Evolutionary conservation across 2,888 invertebrate genomes (phyloP), one percentile per base, ranked within the genome.

Genomic region (Nemoura dubitans): DNA sequence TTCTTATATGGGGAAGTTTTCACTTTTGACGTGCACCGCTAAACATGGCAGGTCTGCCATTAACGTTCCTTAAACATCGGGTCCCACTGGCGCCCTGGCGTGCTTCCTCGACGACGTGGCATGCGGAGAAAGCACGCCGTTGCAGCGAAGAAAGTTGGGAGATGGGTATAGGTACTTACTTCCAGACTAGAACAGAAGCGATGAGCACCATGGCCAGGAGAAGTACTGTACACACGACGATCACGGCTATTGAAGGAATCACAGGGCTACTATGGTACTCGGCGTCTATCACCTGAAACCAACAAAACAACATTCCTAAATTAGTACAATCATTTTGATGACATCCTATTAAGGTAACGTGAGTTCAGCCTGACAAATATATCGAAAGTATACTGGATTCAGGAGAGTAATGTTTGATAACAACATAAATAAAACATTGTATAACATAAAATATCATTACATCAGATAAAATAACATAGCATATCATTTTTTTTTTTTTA

Each of bases 221-320:
- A 88, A 96, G 94, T 90, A 96, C 94, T 90, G 96, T 96, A 92
- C 96, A 96, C 89, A 96, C 94, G 89, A 95, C 96, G 92, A 97
- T 96, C 92, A 96, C 95, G 90, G 96, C 96, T 89, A 96, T 95
- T 89, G 96, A 96, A 92, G 96, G 96, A 90, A 97, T 93, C 89
- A 96, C 96, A 89, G 96, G 96, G 91, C 96, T 96, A 92, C 95
- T 96, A 92, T 96, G 96, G 92, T 96, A 96, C 93, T 96, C 96
- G 89, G 96, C 96, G 93, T 97, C 96, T 92, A 97, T 95, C 93
- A 96, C 95, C 97, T 97, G 96, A 10, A 90, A 90, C 91, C 91
- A 91, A 89, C 87, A 26, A 42, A 77, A 43, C 28, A 14, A 59
- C 10, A 28, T 28, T 76, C 3, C 25, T n/a, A 36, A 59, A 59